Evolutionary conservation across 2,113 vertebrate species (phyloP).

Genomic region (Lontra canadensis): DNA sequence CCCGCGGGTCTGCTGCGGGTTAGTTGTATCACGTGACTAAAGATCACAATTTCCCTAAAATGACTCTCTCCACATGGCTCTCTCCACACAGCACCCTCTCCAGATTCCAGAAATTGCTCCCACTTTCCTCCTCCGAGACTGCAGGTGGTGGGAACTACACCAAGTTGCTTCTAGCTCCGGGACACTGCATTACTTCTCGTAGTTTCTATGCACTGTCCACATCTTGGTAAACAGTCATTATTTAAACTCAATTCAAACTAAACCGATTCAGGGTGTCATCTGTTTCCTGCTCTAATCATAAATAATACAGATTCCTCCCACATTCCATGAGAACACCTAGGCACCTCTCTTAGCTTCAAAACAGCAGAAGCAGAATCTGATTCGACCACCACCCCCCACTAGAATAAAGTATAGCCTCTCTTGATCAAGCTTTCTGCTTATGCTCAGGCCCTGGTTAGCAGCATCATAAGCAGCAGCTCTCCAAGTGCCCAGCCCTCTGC

Average conservation of each 20-base stretch:
- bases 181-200: not conserved
- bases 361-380: not conserved
- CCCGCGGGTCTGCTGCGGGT: fast-evolving
- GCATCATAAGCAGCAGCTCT: not conserved
- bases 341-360: not conserved
- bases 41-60: not conserved
- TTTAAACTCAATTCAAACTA: not conserved
- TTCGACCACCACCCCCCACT: not conserved
- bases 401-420: not conserved
- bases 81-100: not conserved
- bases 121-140: not conserved
- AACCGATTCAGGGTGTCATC: not conserved
- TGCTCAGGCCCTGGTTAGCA: not conserved
- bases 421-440: too few species aligned
- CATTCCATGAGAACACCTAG: not conserved
- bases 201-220: not conserved
- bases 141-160: not conserved
- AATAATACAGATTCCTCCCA: not conserved
- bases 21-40: not conserved
- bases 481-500: not conserved
- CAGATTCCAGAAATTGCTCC: not conserved
- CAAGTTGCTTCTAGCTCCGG: not conserved
- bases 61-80: not conserved
- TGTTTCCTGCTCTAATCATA: not conserved
- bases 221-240: not conserved